Conservation (phyloP, 2,888 invertebrate species). For the Drosophila multiciliata region DNA sequence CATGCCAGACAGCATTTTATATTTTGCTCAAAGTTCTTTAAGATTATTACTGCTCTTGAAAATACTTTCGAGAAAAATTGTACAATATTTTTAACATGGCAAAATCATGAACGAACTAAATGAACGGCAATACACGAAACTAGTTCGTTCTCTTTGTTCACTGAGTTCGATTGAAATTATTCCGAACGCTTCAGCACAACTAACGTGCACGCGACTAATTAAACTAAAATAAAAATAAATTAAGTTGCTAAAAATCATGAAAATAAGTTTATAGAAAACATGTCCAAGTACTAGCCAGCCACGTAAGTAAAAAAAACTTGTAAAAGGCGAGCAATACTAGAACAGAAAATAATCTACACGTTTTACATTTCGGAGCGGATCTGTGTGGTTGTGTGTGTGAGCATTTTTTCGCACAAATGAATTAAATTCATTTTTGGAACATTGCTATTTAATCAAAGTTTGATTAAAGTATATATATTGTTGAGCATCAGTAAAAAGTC, state of each 20-base stretch:
- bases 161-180: conserved; percentile 19
- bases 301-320: conserved; percentile 16
- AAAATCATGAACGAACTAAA: conserved; percentile 2
- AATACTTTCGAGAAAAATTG: background rate
- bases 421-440: conserved; percentile 1
- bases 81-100: background rate
- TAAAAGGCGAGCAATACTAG: background rate
- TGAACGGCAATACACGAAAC: conserved; percentile 4
- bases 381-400: conserved; percentile 2
- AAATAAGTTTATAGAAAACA: conserved; percentile 19
- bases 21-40: background rate
- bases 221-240: conserved; percentile 2
- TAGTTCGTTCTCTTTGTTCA: conserved; percentile 11
- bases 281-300: conserved; percentile 15
- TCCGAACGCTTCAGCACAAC: conserved; percentile 11
- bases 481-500: background rate
- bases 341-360: conserved; percentile 3
- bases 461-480: background rate
- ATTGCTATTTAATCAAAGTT: background rate
- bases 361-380: conserved; percentile 15
- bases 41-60: background rate
- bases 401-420: conserved; percentile 11
- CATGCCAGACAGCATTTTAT: background rate
- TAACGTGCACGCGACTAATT: conserved; percentile 37
- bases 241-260: conserved; percentile 5